Evolutionary conservation across 2,888 invertebrate genomes (phyloP).

Genomic region (Pinctada fucata): DNA sequence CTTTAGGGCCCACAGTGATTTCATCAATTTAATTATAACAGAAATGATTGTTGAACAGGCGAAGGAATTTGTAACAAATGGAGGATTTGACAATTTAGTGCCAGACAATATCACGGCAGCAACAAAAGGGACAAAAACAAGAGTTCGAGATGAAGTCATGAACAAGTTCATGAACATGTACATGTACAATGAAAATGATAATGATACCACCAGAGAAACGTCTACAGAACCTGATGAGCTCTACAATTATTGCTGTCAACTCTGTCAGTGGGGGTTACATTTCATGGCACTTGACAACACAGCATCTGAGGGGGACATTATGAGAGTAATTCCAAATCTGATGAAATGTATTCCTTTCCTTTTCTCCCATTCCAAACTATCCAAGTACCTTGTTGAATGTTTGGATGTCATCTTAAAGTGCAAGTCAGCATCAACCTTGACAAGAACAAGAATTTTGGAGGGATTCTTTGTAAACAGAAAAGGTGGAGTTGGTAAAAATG

Average conservation of each 20-base stretch:
- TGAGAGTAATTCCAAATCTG: slow-evolving; percentile 31
- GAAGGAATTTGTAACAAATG: neutral
- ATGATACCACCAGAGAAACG: too few species aligned
- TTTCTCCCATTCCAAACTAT: slow-evolving; percentile 33
- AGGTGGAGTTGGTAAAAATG: slow-evolving; percentile 32
- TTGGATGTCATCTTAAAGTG: too few species aligned
- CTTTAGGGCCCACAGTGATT: neutral
- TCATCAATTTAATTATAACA: neutral
- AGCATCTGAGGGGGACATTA: slow-evolving; percentile 43
- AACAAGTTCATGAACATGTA: too few species aligned
- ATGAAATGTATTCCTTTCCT: slow-evolving; percentile 36
- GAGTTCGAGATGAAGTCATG: too few species aligned
- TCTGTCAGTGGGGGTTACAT: slow-evolving; percentile 42
- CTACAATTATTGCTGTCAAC: slow-evolving; percentile 27
- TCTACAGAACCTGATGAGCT: too few species aligned
- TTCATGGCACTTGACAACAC: slow-evolving; percentile 40
- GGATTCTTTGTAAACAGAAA: slow-evolving; percentile 38
- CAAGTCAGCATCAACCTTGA: slow-evolving; percentile 33
- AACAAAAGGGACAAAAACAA: neutral
- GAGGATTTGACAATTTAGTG: neutral
- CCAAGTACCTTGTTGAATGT: slow-evolving; percentile 40
- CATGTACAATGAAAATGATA: too few species aligned
- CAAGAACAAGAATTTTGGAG: slow-evolving; percentile 35
- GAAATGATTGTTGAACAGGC: neutral
- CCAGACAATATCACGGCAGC: neutral